Evolutionary conservation across 2,113 vertebrate genomes (phyloP), one percentile per base, ranked within the genome.

Genomic region (Embiotoca jacksoni): DNA sequence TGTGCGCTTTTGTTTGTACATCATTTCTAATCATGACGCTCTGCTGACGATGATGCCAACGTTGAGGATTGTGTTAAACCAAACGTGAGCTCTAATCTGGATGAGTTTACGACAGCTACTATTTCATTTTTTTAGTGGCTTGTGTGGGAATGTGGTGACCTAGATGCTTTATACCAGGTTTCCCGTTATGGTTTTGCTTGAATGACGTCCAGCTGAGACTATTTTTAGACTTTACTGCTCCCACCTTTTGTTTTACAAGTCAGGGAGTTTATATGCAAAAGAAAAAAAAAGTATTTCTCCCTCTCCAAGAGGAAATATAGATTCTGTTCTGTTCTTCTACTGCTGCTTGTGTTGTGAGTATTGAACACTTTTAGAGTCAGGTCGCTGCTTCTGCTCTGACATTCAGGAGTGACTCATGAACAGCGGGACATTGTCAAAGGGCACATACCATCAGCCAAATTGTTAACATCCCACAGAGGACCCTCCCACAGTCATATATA

Each of bases 1-100:
- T 50, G 59, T 62, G 75, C 62, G 64, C 67, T 77, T 65, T 65
- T 79, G 41, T 82, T 77, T 53, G 39, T 37, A 68, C 81, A 81
- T 79, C 41, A 53, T 70, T 71, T 85, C 70, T 54, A 53, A 74
- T 78, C 83, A 67, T 72, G 58, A 59, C 16, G 0, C 80, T 63
- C 54, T 50, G 66, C 57, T 70, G 75, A 23, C 23, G 23, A 60
- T 60, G 59, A 59, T 84, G 83, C 81, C 73, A 66, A 50, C 49
- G 31, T 60, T n/a, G 59, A 62, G 78, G 88, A 91, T 92, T 91
- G 88, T 70, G 46, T 74, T 81, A 78, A 87, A 86, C 72, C 78
- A 72, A 85, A 89, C 68, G 74, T 89, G 83, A 89, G 44, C 74
- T 56, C 46, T 87, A 89, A 91, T 85, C 89, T 83, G 80, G 73